A percentile compares a stretch with the other conserved stretches of the same genome.
These are phyloP conservation scores for Drosophila nr. fundita DNA, from an alignment of 2,888 invertebrate species.

Conservation along the genomic window DNA sequence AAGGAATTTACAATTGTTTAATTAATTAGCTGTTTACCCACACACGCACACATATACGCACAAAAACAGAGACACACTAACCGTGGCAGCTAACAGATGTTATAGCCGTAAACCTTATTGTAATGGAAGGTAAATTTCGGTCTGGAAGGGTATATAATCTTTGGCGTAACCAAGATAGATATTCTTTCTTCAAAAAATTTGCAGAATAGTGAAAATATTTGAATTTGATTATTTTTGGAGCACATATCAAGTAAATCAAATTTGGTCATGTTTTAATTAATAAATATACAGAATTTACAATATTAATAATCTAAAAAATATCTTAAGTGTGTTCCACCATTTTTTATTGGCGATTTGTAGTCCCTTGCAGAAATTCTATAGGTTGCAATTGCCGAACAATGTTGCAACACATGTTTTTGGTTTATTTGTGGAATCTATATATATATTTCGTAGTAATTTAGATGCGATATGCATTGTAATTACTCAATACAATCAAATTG, in stretches of 20 bases:
- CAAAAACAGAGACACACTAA: not conserved
- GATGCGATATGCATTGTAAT: slow-evolving; percentile 15
- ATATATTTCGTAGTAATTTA: slow-evolving; percentile 28
- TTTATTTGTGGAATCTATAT: slow-evolving; percentile 22
- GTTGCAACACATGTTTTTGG: slow-evolving; percentile 16
- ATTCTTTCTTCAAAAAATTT: not conserved
- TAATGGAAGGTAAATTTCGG: not conserved
- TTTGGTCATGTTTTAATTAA: not conserved
- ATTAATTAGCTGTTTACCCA: slow-evolving; percentile 65
- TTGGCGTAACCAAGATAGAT: not conserved
- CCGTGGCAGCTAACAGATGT: not conserved
- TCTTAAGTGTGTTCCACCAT: not conserved
- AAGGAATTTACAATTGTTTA: slow-evolving; percentile 75
- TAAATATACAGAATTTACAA: not conserved
- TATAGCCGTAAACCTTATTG: too few relatives aligned
- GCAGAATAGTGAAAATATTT: not conserved
- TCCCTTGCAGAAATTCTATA: not conserved
- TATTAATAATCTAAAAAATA: not conserved
- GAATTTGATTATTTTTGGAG: not conserved
- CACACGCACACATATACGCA: slow-evolving; percentile 1
- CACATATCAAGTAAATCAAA: not conserved
- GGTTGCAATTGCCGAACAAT: slow-evolving; percentile 4
- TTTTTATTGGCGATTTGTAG: not conserved
- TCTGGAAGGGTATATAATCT: not conserved
- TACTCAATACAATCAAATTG: slow-evolving; percentile 54